These are phyloP conservation scores for Apis dorsata DNA, from an alignment of 1,140 invertebrate genomes.

Conservation along the genomic window DNA sequence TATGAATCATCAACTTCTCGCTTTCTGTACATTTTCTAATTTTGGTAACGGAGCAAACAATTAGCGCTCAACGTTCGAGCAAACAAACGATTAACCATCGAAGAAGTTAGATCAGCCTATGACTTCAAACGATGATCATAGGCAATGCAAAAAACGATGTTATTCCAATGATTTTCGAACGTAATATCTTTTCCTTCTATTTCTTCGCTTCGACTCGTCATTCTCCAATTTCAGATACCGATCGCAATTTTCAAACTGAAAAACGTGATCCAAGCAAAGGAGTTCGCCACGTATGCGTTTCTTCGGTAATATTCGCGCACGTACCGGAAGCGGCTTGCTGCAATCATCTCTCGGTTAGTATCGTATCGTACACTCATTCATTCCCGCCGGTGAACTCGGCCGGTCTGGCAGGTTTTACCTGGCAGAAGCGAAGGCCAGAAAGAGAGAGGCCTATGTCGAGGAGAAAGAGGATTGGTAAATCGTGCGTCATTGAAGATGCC, in stretches of 20 bases:
- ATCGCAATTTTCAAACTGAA: neutral
- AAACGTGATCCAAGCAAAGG: neutral
- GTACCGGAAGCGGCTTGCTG: neutral
- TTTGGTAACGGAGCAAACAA: neutral
- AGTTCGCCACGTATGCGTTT: neutral
- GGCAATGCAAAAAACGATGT: too few species aligned
- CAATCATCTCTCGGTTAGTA: slow-evolving; percentile 3
- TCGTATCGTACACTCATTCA: slow-evolving; percentile 15
- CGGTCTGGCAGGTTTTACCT: slow-evolving; percentile 23
- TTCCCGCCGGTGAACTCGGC: slow-evolving; percentile 6
- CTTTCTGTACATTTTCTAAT: too few species aligned
- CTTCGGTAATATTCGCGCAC: neutral
- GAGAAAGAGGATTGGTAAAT: slow-evolving; percentile 43
- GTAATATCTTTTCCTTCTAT: too few species aligned
- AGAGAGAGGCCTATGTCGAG: neutral
- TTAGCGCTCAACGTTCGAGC: neutral
- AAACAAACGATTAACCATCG: neutral
- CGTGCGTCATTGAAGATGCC: slow-evolving; percentile 54
- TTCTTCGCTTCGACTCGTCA: too few species aligned
- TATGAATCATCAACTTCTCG: too few species aligned
- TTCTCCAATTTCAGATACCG: neutral
- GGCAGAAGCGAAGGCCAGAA: neutral
- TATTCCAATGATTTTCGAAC: too few species aligned
- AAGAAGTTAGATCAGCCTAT: neutral
- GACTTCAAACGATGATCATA: too few species aligned